Evolutionary conservation across 1,140 invertebrate species (phyloP).

Genomic region (Ridgeia piscesae): DNA sequence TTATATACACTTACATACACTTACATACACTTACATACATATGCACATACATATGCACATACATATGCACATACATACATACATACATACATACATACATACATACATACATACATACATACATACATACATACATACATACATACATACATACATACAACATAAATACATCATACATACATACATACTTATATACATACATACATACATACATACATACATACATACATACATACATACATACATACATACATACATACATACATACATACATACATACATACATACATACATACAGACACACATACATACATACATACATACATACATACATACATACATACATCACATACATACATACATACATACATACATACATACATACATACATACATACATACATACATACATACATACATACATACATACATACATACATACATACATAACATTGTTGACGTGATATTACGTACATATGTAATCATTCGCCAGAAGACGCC

Average conservation of each 20-base stretch:
- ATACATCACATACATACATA: no score
- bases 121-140: not conserved
- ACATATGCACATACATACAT: not conserved
- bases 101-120: not conserved
- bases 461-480: not conserved
- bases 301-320: no score
- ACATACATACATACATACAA: not conserved
- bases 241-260: not conserved
- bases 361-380: no score
- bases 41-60: no score
- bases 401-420: not conserved
- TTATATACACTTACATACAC: no score
- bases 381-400: no score
- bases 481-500: not conserved
- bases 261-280: no score
- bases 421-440: not conserved
- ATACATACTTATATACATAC: not conserved
- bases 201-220: not conserved
- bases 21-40: conserved; percentile 8
- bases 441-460: not conserved
- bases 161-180: not conserved
- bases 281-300: no score
- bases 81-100: not conserved
- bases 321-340: no score
- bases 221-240: not conserved